phyloP scores from a whole-genome alignment of 2,797 vertebrate species.

The Chromis chromis region DNA sequence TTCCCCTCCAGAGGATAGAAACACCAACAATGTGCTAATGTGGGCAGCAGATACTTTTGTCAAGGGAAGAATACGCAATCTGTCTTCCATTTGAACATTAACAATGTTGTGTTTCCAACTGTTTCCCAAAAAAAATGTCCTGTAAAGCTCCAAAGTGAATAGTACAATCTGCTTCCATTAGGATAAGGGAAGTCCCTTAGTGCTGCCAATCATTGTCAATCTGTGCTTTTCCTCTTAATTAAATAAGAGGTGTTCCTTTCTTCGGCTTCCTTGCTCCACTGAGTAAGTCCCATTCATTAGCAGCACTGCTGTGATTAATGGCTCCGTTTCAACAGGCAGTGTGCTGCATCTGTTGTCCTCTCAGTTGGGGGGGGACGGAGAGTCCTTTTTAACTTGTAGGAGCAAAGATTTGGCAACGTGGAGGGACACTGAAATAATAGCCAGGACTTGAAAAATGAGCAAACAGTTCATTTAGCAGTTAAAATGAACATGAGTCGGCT shows the following conservation, averaged over 20 bases:
- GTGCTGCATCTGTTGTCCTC: constrained; percentile 63
- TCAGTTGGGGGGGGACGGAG: constrained; percentile 19
- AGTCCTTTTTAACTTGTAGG: constrained; percentile 39
- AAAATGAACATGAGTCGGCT: constrained; percentile 18
- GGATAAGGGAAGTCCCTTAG: constrained; percentile 24
- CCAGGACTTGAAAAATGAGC: constrained; percentile 33
- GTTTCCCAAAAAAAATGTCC: constrained; percentile 10
- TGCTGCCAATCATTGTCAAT: constrained; percentile 48
- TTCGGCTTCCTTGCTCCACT: constrained; percentile 31
- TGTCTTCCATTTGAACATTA: constrained; percentile 34
- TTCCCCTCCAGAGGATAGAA: constrained; percentile 26
- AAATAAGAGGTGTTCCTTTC: constrained; percentile 50
- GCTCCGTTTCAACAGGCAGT: constrained; percentile 50
- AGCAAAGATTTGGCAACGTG: constrained; percentile 45
- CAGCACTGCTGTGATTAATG: constrained; percentile 66
- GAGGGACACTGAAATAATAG: constrained; percentile 26
- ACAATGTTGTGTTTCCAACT: constrained; percentile 29
- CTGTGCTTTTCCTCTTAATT: constrained; percentile 60
- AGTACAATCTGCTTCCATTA: constrained; percentile 44
- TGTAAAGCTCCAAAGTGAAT: constrained; percentile 40
- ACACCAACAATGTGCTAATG: constrained; percentile 30
- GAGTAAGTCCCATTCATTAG: constrained; percentile 57
- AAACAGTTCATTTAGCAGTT: constrained; percentile 29
- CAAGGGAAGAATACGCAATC: constrained; percentile 25
- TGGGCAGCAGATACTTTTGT: constrained; percentile 19